Conservation (phyloP, 2,113 vertebrate genomes). For the Elephas maximus region DNA sequence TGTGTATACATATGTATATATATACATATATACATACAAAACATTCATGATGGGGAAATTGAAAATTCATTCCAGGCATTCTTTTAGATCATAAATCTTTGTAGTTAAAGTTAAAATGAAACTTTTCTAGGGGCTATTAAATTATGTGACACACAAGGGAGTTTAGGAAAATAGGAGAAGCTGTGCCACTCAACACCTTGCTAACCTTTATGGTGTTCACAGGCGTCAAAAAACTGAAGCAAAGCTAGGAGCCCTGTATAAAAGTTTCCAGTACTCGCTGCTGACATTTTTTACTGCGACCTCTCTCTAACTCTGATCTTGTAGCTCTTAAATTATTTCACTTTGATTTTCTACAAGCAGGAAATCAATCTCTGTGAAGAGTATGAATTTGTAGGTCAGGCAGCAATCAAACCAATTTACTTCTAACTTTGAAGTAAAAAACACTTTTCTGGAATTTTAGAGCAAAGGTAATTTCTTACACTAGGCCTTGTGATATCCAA, state of each 20-base stretch:
- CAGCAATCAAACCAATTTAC: constrained; percentile 55
- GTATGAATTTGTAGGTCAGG: constrained; percentile 34
- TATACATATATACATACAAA: not conserved
- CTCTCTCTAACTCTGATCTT: not conserved
- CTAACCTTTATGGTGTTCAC: not conserved
- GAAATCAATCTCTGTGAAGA: constrained; percentile 59
- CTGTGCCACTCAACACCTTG: not conserved
- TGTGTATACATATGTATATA: not conserved
- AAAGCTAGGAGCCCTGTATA: not conserved
- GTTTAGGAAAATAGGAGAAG: not conserved
- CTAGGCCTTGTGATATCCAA: not conserved
- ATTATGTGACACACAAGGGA: not conserved
- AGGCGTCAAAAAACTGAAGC: not conserved
- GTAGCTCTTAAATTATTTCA: constrained; percentile 52
- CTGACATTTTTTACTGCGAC: not conserved
- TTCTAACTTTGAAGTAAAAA: constrained; percentile 55
- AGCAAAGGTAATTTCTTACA: constrained; percentile 54
- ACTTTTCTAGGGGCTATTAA: not conserved
- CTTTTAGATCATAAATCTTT: not conserved
- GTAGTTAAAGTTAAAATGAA: not conserved
- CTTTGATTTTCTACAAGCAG: constrained; percentile 58
- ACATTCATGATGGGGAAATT: not conserved
- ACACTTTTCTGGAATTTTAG: constrained; percentile 46
- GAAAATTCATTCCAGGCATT: not conserved
- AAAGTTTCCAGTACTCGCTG: not conserved